Evolutionary conservation across 1,140 invertebrate species (phyloP).

Genomic region (Cydia strobilella): DNA sequence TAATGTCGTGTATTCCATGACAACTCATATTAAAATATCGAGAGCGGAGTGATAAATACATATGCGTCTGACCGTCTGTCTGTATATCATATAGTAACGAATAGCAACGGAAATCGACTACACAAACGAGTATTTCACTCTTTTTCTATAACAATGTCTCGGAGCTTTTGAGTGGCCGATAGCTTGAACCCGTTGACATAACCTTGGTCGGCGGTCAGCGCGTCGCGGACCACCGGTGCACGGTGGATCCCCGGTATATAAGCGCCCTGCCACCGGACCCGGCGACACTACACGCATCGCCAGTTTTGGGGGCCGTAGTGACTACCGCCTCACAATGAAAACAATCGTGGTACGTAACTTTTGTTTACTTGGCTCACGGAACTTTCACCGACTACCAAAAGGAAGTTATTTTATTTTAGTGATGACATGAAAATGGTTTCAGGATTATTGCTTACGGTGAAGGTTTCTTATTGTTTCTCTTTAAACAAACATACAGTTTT

Average conservation of each 20-base stretch:
- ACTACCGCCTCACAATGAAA: conserved; percentile 42
- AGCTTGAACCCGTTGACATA: conserved; percentile 42
- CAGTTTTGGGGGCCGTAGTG: conserved; percentile 37
- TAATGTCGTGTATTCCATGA: too few relatives aligned
- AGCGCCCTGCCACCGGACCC: conserved; percentile 37
- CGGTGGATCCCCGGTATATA: conserved; percentile 44
- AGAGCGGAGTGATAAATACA: too few relatives aligned
- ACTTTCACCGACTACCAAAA: background rate
- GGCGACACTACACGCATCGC: conserved; percentile 51
- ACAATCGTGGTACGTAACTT: conserved; percentile 48
- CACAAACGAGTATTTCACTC: too few relatives aligned
- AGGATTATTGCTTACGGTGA: background rate
- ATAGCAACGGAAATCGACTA: too few relatives aligned
- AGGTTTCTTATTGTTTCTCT: background rate
- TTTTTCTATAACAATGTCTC: background rate
- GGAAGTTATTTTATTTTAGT: background rate
- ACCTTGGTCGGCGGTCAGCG: conserved; percentile 42
- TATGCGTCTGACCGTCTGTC: too few relatives aligned
- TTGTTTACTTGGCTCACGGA: conserved; percentile 28
- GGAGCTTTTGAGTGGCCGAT: conserved; percentile 31
- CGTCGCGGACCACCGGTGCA: conserved; percentile 11
- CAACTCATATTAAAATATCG: too few relatives aligned
- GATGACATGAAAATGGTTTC: background rate
- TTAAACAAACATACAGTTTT: background rate
- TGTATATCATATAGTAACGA: too few relatives aligned